Conservation (phyloP, 2,113 vertebrate species). For the Sakesphorus luctuosus region DNA sequence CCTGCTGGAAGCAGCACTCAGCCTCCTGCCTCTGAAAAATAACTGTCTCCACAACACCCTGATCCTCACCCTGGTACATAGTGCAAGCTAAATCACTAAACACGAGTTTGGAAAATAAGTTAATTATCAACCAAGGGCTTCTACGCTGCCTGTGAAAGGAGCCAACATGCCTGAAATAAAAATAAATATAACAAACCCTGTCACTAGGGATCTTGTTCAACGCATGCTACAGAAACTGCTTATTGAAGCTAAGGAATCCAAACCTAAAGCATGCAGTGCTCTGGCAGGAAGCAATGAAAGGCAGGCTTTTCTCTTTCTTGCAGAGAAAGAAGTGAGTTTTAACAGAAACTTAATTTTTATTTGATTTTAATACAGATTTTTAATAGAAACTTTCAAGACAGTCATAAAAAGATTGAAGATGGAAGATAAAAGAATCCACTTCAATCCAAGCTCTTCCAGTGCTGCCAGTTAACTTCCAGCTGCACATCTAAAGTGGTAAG, state of each 20-base stretch:
- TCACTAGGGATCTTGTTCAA: neutral
- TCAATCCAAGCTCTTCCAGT: neutral
- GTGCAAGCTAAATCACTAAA: neutral
- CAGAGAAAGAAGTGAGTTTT: neutral
- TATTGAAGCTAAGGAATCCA: neutral
- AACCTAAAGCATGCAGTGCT: neutral
- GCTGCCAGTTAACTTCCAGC: neutral
- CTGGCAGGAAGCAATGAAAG: neutral
- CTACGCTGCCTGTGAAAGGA: neutral
- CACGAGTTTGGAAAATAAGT: neutral
- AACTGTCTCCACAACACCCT: neutral
- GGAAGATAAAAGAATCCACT: neutral
- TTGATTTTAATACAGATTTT: neutral
- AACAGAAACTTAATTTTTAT: neutral
- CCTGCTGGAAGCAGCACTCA: neutral
- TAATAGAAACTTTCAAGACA: neutral
- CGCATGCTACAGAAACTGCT: neutral
- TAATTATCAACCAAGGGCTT: neutral
- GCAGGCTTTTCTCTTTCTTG: neutral
- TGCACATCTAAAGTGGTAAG: neutral
- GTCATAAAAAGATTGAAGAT: neutral
- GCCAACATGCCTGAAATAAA: neutral
- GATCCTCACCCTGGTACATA: rapidly evolving
- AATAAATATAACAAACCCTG: neutral
- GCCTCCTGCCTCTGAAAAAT: neutral